These are phyloP conservation scores for Eurytemora carolleeae DNA, from an alignment of 1,140 invertebrate genomes.

Conservation along the genomic window DNA sequence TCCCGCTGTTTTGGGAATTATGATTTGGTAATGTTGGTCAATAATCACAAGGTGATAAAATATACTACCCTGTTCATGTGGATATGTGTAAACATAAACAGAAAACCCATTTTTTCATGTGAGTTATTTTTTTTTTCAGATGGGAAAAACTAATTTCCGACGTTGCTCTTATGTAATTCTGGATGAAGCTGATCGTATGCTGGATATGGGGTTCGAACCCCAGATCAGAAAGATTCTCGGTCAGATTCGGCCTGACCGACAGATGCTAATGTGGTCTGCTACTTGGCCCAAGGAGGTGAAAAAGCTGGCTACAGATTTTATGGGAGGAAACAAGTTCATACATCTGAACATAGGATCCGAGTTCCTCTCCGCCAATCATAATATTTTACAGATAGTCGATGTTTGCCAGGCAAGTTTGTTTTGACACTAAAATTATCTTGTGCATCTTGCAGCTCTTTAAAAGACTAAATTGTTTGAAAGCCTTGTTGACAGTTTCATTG, in stretches of 20 bases:
- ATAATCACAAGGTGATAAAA: too few species aligned
- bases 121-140: too few species aligned
- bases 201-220: constrained; percentile 98
- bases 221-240: constrained; percentile 92
- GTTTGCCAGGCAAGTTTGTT: background rate
- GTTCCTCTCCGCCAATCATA: constrained; percentile 35
- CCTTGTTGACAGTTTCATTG: too few species aligned
- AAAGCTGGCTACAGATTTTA: constrained; percentile 32
- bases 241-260: constrained; percentile 45
- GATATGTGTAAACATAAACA: too few species aligned
- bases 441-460: too few species aligned
- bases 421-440: too few species aligned
- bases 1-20: too few species aligned
- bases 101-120: too few species aligned
- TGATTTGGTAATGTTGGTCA: too few species aligned
- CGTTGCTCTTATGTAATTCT: constrained; percentile 83
- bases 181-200: constrained; percentile 96
- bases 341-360: constrained; percentile 34
- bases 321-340: constrained; percentile 26
- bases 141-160: constrained; percentile 58
- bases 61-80: too few species aligned
- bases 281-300: constrained; percentile 82
- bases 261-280: constrained; percentile 78
- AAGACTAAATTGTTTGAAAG: too few species aligned
- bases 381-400: constrained; percentile 34